Evolutionary conservation across 2,797 vertebrate genomes (phyloP).

Genomic region (Arremon brunneinucha): DNA sequence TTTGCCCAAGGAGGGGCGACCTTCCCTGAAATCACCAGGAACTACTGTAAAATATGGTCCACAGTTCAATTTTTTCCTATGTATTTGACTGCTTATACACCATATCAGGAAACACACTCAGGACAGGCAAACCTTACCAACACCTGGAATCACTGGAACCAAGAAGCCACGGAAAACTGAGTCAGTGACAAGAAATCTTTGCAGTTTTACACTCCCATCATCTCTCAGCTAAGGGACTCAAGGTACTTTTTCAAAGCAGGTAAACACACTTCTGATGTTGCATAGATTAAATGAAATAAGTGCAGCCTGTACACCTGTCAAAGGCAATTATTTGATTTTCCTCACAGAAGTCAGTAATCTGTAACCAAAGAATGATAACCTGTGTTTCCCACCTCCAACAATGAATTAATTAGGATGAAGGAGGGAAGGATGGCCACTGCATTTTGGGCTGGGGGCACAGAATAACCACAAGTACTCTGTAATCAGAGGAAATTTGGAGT

Average conservation of each 20-base stretch:
- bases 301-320: background rate
- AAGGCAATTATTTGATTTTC: background rate
- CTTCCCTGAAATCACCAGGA: background rate
- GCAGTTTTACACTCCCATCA: background rate
- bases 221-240: background rate
- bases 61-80: background rate
- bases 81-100: background rate
- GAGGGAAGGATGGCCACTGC: fast-evolving
- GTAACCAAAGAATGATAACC: background rate
- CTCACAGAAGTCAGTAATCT: background rate
- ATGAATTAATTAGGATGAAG: background rate
- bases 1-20: background rate
- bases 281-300: background rate
- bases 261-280: background rate
- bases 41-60: background rate
- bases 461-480: background rate
- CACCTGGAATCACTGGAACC: background rate
- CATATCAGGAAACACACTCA: background rate
- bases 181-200: background rate
- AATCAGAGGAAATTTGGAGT: background rate
- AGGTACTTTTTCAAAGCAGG: background rate
- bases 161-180: background rate
- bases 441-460: background rate
- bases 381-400: background rate
- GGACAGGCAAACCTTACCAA: background rate